Conservation (phyloP, 2,888 invertebrate genomes). For the Pocota personata region DNA sequence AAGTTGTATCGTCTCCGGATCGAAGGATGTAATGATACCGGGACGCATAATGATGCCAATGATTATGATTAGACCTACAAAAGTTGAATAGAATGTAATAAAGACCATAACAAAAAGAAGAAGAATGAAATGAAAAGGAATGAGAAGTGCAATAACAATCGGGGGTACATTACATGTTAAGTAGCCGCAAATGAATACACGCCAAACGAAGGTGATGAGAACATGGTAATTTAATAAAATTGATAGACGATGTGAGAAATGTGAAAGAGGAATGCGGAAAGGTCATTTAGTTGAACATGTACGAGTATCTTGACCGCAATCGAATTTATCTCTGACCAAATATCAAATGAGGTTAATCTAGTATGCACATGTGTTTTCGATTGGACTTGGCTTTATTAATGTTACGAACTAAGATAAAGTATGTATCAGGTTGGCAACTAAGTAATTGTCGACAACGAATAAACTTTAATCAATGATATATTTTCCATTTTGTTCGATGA, state of each 20-base stretch:
- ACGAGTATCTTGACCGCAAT: slow-evolving; percentile 12
- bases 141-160: slow-evolving; percentile 44
- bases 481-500: no score
- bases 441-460: no score
- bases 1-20: slow-evolving; percentile 58
- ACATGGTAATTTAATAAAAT: slow-evolving; percentile 57
- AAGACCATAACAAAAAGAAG: neutral
- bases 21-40: slow-evolving; percentile 61
- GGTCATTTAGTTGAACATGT: slow-evolving; percentile 10
- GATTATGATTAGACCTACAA: slow-evolving; percentile 66
- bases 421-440: no score
- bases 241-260: neutral
- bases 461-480: no score
- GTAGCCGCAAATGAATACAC: slow-evolving; percentile 44
- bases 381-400: neutral
- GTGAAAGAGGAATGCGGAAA: neutral
- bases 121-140: neutral
- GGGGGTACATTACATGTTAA: slow-evolving; percentile 17
- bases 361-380: slow-evolving; percentile 1
- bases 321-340: slow-evolving; percentile 20
- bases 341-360: slow-evolving; percentile 16
- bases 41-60: slow-evolving; percentile 52
- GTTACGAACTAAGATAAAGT: neutral
- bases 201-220: slow-evolving; percentile 7
- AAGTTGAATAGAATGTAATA: slow-evolving; percentile 42